Base-by-base conservation (phyloP, 1,140 invertebrate genomes). In the Drosophila pruinosa region DNA sequence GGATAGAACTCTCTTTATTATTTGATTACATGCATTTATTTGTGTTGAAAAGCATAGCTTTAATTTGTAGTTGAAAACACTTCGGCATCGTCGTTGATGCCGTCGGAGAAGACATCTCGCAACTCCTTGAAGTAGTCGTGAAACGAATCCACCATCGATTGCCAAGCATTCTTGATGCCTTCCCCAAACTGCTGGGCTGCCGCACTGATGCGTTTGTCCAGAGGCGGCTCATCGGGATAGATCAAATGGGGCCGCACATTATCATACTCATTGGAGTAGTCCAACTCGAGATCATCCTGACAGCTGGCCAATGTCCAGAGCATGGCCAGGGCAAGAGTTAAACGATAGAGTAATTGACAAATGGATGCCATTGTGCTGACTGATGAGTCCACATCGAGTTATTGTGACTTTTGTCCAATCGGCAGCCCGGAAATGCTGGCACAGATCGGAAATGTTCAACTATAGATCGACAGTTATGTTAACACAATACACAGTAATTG, bases 211-310 rank as follows among this genome's bases (percentile, higher is more conserved):
- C 69, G 72, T 7, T 59, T 75, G 43, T 89, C 83, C 53, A 88
- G 67, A 2, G 61, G 24, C 5, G 82, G 78, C 6, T 72, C 83
- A 5, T 82, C 75, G 6, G 83, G 82, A 10, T 88, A 82, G 10
- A 56, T 15, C 12, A 89, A 7, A 4, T 82, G 65, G 2, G 82
- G 83, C 0, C 82, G 72, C 52, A 88, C 82, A 39, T 78, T 63
- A 28, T 88, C 82, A 4, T 88, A 89, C 54, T 88, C 82, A 34
- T 88, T 82, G 31, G 82, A 88, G 22, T 88, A 82, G 3, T 88
- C 83, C 39, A 53, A 1, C 0, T 82, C 75, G 1, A 65, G 21
- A 12, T 80, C 73, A 1, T 57, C 17, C 17, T 47, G 12, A 10
- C 39, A 19, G 26, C 15, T 34, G 7, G 2, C 17, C 38, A 75